Conservation (phyloP, 2,113 vertebrate genomes). For the Onychorhynchus coronatus region DNA sequence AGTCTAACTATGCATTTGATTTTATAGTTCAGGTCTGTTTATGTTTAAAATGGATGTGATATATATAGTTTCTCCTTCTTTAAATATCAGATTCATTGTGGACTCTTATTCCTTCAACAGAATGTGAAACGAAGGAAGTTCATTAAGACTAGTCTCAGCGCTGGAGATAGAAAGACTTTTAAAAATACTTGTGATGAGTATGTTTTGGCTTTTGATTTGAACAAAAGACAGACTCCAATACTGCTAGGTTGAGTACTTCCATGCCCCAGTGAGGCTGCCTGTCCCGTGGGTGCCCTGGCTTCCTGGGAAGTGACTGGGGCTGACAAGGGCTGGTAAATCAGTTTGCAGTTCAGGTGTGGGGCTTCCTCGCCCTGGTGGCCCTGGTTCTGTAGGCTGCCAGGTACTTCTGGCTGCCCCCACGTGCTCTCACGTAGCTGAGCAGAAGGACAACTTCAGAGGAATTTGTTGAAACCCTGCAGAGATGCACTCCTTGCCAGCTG, state of each 20-base stretch:
- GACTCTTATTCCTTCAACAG: neutral
- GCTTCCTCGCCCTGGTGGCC: neutral
- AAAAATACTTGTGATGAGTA: neutral
- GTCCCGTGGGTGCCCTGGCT: neutral
- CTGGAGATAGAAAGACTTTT: neutral
- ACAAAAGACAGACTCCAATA: neutral
- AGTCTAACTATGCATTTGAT: neutral
- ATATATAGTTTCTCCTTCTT: neutral
- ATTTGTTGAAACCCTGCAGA: rapidly evolving
- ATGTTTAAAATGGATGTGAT: neutral
- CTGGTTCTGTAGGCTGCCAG: no score
- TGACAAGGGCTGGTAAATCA: rapidly evolving
- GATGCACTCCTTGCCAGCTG: neutral
- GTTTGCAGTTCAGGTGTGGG: neutral
- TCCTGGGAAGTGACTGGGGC: neutral
- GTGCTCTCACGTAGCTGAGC: neutral
- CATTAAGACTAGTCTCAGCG: neutral
- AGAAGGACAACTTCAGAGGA: neutral
- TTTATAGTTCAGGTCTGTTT: neutral
- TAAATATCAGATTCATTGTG: neutral
- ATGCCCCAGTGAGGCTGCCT: rapidly evolving
- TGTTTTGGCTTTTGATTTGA: neutral
- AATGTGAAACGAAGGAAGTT: neutral
- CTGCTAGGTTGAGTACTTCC: neutral
- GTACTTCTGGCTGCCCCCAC: neutral